Percentiles rank a stretch among this genome's conserved stretches.
Evolutionary conservation across 2,113 vertebrate genomes (phyloP).

Genomic region (Mormyrus lacerda): DNA sequence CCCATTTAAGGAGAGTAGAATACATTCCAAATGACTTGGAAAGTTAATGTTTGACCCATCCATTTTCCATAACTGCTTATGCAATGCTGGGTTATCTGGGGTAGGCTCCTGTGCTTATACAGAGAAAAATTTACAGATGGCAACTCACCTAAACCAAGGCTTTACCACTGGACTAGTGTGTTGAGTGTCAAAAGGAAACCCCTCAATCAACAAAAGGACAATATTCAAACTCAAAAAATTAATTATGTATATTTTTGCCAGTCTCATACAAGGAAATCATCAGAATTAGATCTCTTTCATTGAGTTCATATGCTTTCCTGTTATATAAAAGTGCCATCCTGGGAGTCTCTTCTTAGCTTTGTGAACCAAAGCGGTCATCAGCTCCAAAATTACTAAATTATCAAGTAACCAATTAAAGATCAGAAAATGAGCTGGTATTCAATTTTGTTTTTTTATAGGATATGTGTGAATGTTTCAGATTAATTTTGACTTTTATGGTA

Average conservation of each 20-base stretch:
- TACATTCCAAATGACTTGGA: slow-evolving; percentile 11
- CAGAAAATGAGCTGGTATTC: background rate
- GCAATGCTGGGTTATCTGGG: background rate
- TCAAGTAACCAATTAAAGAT: background rate
- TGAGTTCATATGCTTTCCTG: background rate
- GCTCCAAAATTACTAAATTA: background rate
- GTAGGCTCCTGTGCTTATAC: background rate
- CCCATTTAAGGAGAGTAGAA: slow-evolving; percentile 16
- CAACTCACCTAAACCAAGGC: background rate
- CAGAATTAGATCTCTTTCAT: background rate
- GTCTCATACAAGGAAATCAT: background rate
- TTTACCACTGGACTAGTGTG: background rate
- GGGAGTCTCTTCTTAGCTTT: background rate
- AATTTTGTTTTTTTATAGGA: background rate
- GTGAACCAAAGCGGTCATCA: background rate
- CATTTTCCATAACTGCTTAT: background rate
- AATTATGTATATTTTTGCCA: background rate
- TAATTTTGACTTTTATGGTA: slow-evolving; percentile 32
- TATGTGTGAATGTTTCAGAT: background rate
- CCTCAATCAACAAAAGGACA: background rate
- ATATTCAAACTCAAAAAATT: background rate
- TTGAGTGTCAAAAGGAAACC: background rate
- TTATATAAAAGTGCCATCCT: background rate
- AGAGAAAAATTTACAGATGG: background rate
- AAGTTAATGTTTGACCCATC: slow-evolving; percentile 19